phyloP scores from a whole-genome alignment of 2,113 vertebrate genomes.

The Mormoops blainvillei region DNA sequence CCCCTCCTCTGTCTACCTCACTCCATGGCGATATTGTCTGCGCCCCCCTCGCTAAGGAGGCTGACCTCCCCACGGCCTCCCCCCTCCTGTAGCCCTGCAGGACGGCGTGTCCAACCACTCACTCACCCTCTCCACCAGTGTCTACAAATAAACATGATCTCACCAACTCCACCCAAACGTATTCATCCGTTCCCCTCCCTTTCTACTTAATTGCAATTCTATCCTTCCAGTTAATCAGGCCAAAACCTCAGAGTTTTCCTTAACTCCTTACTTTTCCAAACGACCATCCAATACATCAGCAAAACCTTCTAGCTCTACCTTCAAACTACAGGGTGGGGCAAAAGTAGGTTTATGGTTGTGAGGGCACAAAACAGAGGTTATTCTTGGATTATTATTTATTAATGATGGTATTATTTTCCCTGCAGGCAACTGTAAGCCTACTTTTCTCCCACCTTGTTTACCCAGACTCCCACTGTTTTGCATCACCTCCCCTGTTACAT shows the following conservation, averaged over 20 bases:
- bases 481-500: not conserved
- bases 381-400: not conserved
- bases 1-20: not conserved
- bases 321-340: not conserved
- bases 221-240: not conserved
- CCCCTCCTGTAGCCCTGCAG: not conserved
- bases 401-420: not conserved
- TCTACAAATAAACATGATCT: not conserved
- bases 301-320: not conserved
- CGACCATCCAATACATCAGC: rapidly evolving
- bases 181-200: not conserved
- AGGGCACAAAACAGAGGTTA: not conserved
- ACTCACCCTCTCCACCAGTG: not conserved
- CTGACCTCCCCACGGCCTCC: not conserved
- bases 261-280: not conserved
- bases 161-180: not conserved
- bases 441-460: not conserved
- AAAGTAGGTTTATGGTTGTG: not conserved
- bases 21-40: too few relatives aligned
- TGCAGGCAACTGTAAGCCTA: not conserved
- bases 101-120: not conserved
- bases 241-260: not conserved
- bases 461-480: not conserved
- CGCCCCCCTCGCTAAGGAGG: not conserved
- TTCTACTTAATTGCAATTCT: not conserved